A percentile compares a stretch with the other conserved stretches of the same genome.
Conservation (phyloP, 2,888 invertebrate genomes). For the Luperina nickerlii region DNA sequence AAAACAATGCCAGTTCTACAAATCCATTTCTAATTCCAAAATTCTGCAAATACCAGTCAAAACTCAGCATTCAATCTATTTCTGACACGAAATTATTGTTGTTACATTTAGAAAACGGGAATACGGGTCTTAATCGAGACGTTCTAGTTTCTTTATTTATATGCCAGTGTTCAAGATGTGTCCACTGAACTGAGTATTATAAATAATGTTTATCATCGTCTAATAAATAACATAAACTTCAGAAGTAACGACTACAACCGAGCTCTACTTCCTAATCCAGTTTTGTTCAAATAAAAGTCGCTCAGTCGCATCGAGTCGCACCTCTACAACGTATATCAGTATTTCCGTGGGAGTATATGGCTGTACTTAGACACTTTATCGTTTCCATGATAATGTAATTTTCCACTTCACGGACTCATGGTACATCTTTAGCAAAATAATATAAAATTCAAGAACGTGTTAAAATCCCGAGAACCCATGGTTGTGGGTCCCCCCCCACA, state of each 20-base stretch:
- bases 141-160: slow-evolving; percentile 43
- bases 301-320: slow-evolving; percentile 14
- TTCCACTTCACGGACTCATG: slow-evolving; percentile 3
- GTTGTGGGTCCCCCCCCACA: slow-evolving; percentile 67
- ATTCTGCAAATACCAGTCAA: slow-evolving; percentile 43
- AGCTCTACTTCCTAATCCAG: slow-evolving; percentile 42
- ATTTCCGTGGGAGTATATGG: slow-evolving; percentile 46
- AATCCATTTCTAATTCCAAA: slow-evolving; percentile 29
- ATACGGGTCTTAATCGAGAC: slow-evolving; percentile 44
- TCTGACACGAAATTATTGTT: slow-evolving; percentile 43
- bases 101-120: slow-evolving; percentile 36
- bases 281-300: slow-evolving; percentile 45
- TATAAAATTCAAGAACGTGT: slow-evolving; percentile 34
- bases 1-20: slow-evolving; percentile 18
- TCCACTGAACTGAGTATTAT: slow-evolving; percentile 25
- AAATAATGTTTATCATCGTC: slow-evolving; percentile 48
- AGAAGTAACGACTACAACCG: slow-evolving; percentile 34
- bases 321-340: slow-evolving; percentile 23
- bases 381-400: slow-evolving; percentile 37
- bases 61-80: slow-evolving; percentile 44
- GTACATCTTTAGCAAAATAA: slow-evolving; percentile 34
- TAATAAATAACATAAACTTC: slow-evolving; percentile 53
- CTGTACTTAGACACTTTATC: slow-evolving; percentile 36
- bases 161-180: slow-evolving; percentile 36
- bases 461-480: slow-evolving; percentile 66